Conservation (phyloP, 2,113 vertebrate species). For the Hyperopisus bebe region DNA sequence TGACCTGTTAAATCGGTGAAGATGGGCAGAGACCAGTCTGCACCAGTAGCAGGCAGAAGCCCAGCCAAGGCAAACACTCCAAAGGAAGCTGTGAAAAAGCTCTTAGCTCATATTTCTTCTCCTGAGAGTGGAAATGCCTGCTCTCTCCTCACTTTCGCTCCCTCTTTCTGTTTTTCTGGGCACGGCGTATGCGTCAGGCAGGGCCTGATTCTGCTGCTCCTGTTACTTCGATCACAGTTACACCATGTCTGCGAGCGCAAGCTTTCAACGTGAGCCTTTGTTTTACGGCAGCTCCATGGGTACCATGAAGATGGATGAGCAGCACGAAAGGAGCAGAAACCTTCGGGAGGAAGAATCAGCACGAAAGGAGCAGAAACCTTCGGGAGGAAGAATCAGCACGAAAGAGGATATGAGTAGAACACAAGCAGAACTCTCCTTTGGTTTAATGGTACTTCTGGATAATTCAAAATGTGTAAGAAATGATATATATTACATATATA, state of each 20-base stretch:
- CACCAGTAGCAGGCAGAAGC: conserved; percentile 9
- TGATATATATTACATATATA: not conserved
- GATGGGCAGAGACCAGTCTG: not conserved
- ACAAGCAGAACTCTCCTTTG: not conserved
- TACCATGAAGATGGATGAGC: not conserved
- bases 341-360: not conserved
- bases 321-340: not conserved
- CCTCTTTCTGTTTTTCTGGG: not conserved
- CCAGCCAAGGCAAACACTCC: conserved; percentile 4
- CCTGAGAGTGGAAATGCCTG: not conserved
- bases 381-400: not conserved
- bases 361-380: not conserved
- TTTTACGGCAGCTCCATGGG: not conserved
- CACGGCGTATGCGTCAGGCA: not conserved
- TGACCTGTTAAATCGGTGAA: not conserved
- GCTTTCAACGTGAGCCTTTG: not conserved
- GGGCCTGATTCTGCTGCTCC: not conserved
- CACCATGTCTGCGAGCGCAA: not conserved
- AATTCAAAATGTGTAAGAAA: not conserved
- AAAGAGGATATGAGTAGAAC: not conserved
- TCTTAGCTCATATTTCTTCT: conserved; percentile 2
- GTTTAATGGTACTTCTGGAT: not conserved
- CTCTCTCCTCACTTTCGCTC: not conserved
- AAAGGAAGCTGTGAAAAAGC: not conserved
- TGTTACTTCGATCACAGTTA: not conserved